Conservation (phyloP, 2,888 invertebrate genomes). For the Andrena dorsata region DNA sequence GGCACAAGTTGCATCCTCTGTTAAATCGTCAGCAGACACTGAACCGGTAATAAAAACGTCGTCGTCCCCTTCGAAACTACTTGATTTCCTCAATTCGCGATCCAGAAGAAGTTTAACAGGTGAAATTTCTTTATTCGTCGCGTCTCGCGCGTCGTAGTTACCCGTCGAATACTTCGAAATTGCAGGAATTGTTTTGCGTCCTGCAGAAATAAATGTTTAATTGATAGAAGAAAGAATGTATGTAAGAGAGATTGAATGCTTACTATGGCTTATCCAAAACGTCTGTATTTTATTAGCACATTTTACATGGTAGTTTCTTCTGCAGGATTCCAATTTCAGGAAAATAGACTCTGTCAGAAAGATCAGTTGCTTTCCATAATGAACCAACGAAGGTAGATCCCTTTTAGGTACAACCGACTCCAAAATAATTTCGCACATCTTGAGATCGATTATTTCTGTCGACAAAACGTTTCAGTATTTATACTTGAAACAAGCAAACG, state of each 20-base stretch:
- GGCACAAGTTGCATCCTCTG: neutral
- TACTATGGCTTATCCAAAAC: slow-evolving; percentile 72
- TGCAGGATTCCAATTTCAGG: slow-evolving; percentile 67
- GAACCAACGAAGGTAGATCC: slow-evolving; percentile 45
- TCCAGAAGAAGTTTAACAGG: slow-evolving; percentile 1
- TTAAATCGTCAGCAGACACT: neutral
- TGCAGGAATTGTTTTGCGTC: neutral
- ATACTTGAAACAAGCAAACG: neutral
- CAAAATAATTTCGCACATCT: slow-evolving; percentile 40
- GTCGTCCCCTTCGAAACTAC: slow-evolving; percentile 17
- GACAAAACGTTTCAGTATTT: slow-evolving; percentile 6
- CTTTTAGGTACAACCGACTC: slow-evolving; percentile 37
- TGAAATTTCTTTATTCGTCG: neutral
- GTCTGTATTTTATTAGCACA: slow-evolving; percentile 72
- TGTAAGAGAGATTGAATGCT: slow-evolving; percentile 39
- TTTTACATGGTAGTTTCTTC: slow-evolving; percentile 65
- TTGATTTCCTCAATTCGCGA: slow-evolving; percentile 14
- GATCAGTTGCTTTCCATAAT: slow-evolving; percentile 72
- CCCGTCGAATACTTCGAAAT: slow-evolving; percentile 12
- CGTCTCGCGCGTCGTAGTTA: neutral
- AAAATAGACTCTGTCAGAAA: slow-evolving; percentile 73
- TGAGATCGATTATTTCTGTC: neutral
- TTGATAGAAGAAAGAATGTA: neutral
- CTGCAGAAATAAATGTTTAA: slow-evolving; percentile 6
- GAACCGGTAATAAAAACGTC: slow-evolving; percentile 28